phyloP scores from a whole-genome alignment of 2,888 invertebrate genomes.

The Drosophila merina region DNA sequence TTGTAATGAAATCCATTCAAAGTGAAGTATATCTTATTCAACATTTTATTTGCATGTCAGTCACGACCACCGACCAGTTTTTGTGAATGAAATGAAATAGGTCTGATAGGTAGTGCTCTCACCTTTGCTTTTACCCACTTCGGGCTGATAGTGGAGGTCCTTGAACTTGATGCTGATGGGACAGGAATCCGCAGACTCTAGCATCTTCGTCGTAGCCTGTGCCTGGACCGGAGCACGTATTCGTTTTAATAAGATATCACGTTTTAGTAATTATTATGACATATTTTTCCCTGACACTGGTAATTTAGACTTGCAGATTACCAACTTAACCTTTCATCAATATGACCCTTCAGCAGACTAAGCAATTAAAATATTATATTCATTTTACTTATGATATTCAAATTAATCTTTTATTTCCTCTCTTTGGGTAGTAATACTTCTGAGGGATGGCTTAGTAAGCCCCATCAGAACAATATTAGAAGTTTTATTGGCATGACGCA shows the following conservation, averaged over 20 bases:
- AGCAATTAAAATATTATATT: background rate
- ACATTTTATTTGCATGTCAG: constrained; percentile 25
- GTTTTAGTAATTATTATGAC: no score
- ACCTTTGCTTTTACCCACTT: constrained; percentile 20
- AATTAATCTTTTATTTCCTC: background rate
- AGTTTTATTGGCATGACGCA: constrained; percentile 15
- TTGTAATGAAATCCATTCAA: constrained; percentile 1
- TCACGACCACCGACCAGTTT: constrained; percentile 27
- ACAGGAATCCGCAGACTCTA: background rate
- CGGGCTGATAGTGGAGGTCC: constrained; percentile 4
- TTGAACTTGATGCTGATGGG: constrained; percentile 6
- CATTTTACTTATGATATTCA: background rate
- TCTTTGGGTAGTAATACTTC: no score
- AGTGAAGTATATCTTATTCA: constrained; percentile 14
- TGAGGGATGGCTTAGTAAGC: background rate
- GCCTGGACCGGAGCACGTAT: background rate
- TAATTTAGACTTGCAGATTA: no score
- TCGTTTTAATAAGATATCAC: background rate
- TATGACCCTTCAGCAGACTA: no score
- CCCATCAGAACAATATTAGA: constrained; percentile 6
- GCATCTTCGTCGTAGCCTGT: background rate
- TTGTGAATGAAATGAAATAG: constrained; percentile 26
- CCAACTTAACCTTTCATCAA: no score
- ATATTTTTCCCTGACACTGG: no score
- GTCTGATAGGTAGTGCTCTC: constrained; percentile 4